Percentiles rank a stretch among this genome's conserved stretches.
phyloP scores from a whole-genome alignment of 2,113 vertebrate genomes.

The Corapipo altera region DNA sequence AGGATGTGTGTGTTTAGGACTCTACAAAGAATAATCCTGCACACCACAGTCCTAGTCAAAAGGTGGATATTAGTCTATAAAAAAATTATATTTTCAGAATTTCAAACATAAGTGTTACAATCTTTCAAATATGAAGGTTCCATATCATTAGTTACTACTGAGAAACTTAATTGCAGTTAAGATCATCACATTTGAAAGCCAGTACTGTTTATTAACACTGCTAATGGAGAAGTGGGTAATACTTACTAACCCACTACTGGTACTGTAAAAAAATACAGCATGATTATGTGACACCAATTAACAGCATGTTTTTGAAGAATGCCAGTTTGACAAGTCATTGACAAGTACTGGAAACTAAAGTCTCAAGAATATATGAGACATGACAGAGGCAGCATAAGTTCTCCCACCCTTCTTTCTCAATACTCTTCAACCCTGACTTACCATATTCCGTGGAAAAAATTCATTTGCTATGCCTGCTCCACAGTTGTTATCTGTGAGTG shows the following conservation, averaged over 20 bases:
- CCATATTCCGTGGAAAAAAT: slow-evolving; percentile 33
- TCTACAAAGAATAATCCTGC: background rate
- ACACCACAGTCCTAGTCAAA: background rate
- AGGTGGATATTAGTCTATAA: background rate
- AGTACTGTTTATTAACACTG: background rate
- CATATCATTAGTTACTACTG: background rate
- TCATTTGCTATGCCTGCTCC: slow-evolving; percentile 34
- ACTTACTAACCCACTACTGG: background rate
- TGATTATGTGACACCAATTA: background rate
- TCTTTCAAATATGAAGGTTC: background rate
- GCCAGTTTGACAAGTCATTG: slow-evolving; percentile 38
- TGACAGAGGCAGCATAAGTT: slow-evolving; percentile 41
- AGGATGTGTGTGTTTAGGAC: background rate
- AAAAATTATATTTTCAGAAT: background rate
- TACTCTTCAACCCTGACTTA: slow-evolving; percentile 48
- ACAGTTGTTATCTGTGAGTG: slow-evolving; percentile 44
- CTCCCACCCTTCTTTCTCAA: slow-evolving; percentile 41
- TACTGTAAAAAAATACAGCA: background rate
- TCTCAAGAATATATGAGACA: slow-evolving; percentile 21
- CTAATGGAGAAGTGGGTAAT: background rate
- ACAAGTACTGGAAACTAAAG: slow-evolving; percentile 1
- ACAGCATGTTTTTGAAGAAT: background rate
- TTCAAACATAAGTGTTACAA: background rate
- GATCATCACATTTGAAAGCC: background rate
- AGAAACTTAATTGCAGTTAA: background rate